Percentiles rank a stretch among this genome's conserved stretches.
Evolutionary conservation across 2,888 invertebrate species (phyloP).

Genomic region (Eupithecia inturbata): DNA sequence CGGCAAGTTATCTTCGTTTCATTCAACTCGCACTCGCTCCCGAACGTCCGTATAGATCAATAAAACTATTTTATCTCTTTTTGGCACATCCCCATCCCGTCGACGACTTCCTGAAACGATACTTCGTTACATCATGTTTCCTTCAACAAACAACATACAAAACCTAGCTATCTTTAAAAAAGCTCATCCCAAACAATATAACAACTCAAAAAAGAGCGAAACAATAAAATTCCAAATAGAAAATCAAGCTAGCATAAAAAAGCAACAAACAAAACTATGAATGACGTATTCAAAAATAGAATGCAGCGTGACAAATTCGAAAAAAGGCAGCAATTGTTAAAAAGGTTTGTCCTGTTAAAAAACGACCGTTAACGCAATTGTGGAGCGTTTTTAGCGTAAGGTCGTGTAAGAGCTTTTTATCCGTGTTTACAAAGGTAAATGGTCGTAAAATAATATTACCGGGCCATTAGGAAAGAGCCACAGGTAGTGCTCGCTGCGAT

Average conservation of each 20-base stretch:
- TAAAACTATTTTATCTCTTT: slow-evolving; percentile 86
- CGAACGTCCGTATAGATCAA: slow-evolving; percentile 85
- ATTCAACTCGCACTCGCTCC: slow-evolving; percentile 84
- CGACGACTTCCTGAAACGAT: slow-evolving; percentile 80
- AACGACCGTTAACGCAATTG: slow-evolving; percentile 71
- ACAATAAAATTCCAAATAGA: slow-evolving; percentile 45
- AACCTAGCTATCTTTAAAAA: slow-evolving; percentile 36
- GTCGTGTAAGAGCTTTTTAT: slow-evolving; percentile 70
- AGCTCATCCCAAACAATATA: slow-evolving; percentile 16
- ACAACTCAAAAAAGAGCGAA: slow-evolving; percentile 44
- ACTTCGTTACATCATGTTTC: slow-evolving; percentile 70
- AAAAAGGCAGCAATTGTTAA: slow-evolving; percentile 50
- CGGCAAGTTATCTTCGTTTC: slow-evolving; percentile 85
- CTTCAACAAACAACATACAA: slow-evolving; percentile 51
- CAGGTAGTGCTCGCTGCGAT: slow-evolving; percentile 78
- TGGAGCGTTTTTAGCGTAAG: slow-evolving; percentile 63
- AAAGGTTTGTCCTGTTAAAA: slow-evolving; percentile 60
- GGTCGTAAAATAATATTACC: slow-evolving; percentile 82
- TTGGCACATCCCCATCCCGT: slow-evolving; percentile 84
- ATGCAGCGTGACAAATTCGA: slow-evolving; percentile 53
- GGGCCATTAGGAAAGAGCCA: slow-evolving; percentile 74
- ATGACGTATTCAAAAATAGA: slow-evolving; percentile 44
- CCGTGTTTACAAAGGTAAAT: slow-evolving; percentile 79
- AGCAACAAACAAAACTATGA: slow-evolving; percentile 36
- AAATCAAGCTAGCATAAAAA: slow-evolving; percentile 43